These are phyloP conservation scores for Lydus trimaculatus DNA, from an alignment of 2,888 invertebrate species.

Conservation along the genomic window DNA sequence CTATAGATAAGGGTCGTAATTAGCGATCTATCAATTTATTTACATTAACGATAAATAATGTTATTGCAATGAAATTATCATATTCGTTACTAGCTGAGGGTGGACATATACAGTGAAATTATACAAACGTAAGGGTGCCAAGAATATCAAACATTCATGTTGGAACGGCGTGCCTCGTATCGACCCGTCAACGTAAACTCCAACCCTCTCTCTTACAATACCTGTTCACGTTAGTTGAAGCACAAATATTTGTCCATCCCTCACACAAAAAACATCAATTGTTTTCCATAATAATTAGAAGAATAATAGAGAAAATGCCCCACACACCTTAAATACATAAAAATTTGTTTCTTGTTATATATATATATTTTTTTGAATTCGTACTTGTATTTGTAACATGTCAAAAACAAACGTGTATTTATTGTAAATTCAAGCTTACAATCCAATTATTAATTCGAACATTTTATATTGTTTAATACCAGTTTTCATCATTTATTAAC, in stretches of 20 bases:
- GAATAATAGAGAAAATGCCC: not conserved
- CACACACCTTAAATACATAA: not conserved
- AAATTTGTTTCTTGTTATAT: no score
- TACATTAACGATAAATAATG: not conserved
- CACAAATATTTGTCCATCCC: not conserved
- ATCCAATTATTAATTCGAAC: no score
- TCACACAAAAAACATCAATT: not conserved
- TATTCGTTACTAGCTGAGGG: not conserved
- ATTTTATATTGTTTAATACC: no score
- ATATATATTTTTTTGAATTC: no score
- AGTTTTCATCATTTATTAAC: not conserved
- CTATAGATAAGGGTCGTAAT: not conserved
- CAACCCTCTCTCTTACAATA: constrained; percentile 29
- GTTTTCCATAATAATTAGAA: not conserved
- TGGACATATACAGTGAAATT: constrained; percentile 23
- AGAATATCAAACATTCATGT: constrained; percentile 58
- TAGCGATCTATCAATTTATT: not conserved
- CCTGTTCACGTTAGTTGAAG: constrained; percentile 27
- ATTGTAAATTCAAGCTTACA: no score
- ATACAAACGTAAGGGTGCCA: constrained; percentile 31
- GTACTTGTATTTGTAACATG: no score
- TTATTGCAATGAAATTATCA: not conserved
- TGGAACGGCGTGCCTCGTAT: constrained; percentile 55
- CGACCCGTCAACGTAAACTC: constrained; percentile 46
- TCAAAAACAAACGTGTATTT: no score